Conservation (phyloP, 37 sponge, comb jelly and placozoan genomes). For the Lycopodina hypogea region DNA sequence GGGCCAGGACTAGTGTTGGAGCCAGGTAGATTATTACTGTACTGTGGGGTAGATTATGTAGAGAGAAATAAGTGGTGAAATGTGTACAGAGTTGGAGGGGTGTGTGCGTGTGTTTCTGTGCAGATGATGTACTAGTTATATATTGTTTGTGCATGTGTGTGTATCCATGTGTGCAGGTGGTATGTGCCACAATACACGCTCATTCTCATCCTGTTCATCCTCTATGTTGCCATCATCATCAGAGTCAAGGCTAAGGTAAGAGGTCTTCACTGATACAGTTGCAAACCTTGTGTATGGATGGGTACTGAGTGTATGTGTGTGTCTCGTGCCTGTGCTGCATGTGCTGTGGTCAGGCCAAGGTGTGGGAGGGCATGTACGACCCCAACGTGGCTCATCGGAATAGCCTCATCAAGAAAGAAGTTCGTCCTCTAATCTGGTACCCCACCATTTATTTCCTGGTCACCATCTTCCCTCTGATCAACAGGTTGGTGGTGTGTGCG, state of each 20-base stretch:
- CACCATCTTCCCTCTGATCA: conserved; percentile 48
- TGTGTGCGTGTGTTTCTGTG: too few relatives aligned
- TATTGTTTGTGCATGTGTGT: too few relatives aligned
- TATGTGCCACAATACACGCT: conserved; percentile 31
- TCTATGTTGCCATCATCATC: conserved; percentile 34
- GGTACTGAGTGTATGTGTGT: background rate
- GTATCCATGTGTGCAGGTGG: conserved; percentile 17
- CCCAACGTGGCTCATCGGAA: conserved; percentile 32
- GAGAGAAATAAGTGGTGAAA: too few relatives aligned
- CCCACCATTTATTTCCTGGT: conserved; percentile 54
- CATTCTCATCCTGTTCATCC: conserved; percentile 23
- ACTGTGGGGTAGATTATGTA: too few relatives aligned
- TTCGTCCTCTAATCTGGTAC: conserved; percentile 62
- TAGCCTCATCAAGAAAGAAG: conserved; percentile 38
- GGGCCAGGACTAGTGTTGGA: too few relatives aligned
- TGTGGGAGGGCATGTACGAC: conserved; percentile 61
- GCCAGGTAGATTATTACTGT: too few relatives aligned
- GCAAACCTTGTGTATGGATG: background rate
- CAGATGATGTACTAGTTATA: too few relatives aligned
- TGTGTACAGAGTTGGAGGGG: too few relatives aligned
- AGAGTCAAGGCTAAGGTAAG: conserved; percentile 39
- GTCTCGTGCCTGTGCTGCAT: background rate
- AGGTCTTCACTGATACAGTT: background rate
- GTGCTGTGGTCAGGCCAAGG: background rate
- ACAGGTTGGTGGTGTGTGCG: conserved; percentile 40